These are phyloP conservation scores for Nothura maculosa DNA, from an alignment of 2,797 vertebrate genomes.

Conservation along the genomic window DNA sequence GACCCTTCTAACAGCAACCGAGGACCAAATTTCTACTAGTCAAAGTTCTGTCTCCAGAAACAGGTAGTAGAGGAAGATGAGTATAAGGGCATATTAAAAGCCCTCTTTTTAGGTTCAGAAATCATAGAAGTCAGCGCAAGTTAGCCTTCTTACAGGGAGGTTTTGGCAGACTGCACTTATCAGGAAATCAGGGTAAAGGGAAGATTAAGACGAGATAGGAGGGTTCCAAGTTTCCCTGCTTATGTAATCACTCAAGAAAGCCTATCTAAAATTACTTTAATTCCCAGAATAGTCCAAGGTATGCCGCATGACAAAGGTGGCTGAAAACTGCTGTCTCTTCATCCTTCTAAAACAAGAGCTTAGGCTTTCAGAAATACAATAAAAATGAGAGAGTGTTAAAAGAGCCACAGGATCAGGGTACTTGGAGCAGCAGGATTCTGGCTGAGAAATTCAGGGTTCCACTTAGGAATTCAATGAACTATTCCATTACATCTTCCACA, in stretches of 20 bases:
- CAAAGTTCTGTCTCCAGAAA: not conserved
- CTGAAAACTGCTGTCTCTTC: not conserved
- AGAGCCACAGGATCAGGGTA: not conserved
- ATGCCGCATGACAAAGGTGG: not conserved
- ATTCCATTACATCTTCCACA: fast-evolving
- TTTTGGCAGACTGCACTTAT: not conserved
- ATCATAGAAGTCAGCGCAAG: not conserved
- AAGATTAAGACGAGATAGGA: not conserved
- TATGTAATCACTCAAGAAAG: not conserved
- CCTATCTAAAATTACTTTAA: not conserved
- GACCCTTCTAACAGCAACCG: not conserved
- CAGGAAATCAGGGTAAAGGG: not conserved
- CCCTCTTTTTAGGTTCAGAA: not conserved
- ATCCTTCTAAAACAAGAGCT: not conserved
- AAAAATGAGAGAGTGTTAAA: not conserved
- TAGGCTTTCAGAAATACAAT: not conserved
- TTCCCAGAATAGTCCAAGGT: not conserved
- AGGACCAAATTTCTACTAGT: not conserved
- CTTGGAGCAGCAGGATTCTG: not conserved
- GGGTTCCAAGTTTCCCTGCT: not conserved
- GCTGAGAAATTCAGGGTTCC: not conserved
- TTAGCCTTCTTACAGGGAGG: not conserved
- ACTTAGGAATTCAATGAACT: not conserved
- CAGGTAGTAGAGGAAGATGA: not conserved
- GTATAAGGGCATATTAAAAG: not conserved